phyloP scores from a whole-genome alignment of 2,113 vertebrate genomes.

The Phainopepla nitens region DNA sequence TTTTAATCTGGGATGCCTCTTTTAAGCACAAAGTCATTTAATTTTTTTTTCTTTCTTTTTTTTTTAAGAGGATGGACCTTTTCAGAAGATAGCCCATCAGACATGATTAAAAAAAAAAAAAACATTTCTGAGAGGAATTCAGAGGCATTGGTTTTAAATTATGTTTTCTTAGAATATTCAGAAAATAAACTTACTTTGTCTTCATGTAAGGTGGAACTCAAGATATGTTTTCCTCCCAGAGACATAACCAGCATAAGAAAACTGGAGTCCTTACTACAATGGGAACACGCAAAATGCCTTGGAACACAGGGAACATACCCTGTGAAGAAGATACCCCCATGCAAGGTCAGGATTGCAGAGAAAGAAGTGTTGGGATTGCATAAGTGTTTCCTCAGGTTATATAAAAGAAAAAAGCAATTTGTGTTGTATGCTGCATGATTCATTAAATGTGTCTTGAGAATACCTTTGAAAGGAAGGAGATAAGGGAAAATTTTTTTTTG shows the following conservation, averaged over 20 bases:
- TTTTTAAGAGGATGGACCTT: background rate
- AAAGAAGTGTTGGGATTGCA: background rate
- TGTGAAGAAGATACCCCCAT: background rate
- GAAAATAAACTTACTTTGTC: background rate
- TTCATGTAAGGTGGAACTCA: background rate
- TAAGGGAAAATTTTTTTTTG: background rate
- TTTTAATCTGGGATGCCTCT: background rate
- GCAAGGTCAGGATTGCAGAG: background rate
- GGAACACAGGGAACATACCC: background rate
- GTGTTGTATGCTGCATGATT: background rate
- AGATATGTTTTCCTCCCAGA: background rate
- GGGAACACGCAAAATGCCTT: background rate
- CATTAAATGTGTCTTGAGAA: background rate
- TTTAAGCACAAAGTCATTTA: background rate
- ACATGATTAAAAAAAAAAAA: background rate
- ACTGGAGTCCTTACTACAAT: background rate
- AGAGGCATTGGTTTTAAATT: rapidly evolving
- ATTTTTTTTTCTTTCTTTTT: background rate
- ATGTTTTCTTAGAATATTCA: background rate
- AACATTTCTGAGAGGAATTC: background rate
- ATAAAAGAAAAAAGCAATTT: background rate
- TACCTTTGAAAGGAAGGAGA: background rate
- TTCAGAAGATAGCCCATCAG: background rate
- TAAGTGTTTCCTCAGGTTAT: background rate
- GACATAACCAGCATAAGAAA: background rate